Evolutionary conservation across 2,113 vertebrate species (phyloP).

Genomic region (Lophotis ruficrista): DNA sequence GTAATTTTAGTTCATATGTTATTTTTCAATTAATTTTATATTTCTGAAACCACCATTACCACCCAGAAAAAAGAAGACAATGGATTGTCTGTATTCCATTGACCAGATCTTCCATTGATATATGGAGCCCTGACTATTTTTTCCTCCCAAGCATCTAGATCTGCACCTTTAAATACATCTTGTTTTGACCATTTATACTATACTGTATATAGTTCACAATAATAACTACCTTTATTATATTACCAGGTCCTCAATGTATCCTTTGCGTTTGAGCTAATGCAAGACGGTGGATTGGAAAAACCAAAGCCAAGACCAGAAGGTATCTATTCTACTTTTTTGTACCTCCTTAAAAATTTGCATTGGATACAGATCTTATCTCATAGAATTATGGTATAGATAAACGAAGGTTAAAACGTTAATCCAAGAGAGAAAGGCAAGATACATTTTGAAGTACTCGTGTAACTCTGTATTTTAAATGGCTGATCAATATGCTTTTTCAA

Average conservation of each 20-base stretch:
- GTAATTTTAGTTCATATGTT: background rate
- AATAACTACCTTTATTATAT: constrained; percentile 7
- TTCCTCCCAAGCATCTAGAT: background rate
- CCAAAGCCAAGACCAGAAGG: constrained; percentile 96
- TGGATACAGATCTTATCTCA: background rate
- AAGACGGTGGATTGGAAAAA: constrained; percentile 94
- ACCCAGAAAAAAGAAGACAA: background rate
- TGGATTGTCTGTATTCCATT: background rate
- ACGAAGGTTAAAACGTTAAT: background rate
- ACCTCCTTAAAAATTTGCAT: background rate
- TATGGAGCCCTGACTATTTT: background rate
- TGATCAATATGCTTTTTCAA: background rate
- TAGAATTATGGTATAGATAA: background rate
- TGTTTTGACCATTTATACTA: background rate
- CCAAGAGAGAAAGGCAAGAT: background rate
- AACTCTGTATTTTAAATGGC: background rate
- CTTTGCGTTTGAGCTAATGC: constrained; percentile 97
- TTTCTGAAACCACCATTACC: background rate
- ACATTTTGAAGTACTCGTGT: background rate
- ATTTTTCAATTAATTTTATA: background rate
- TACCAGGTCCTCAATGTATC: constrained; percentile 92
- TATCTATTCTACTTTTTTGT: constrained; percentile 50
- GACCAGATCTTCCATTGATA: background rate
- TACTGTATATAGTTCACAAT: background rate
- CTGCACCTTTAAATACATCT: background rate